Evolutionary conservation across 2,888 invertebrate species (phyloP).

Genomic region (Catocala sponsa): DNA sequence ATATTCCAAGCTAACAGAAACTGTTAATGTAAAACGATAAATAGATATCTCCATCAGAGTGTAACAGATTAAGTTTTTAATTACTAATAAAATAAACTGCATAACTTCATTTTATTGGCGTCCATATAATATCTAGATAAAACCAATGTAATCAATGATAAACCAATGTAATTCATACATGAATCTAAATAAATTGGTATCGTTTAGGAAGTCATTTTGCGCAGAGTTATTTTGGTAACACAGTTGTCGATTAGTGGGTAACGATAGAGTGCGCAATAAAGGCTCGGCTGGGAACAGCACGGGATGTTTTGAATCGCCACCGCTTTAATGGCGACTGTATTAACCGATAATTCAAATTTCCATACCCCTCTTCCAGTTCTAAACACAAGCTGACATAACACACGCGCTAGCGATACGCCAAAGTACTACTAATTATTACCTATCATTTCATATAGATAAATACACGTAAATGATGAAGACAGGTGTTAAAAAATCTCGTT

Average conservation of each 20-base stretch:
- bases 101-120: no score
- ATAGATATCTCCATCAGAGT: no score
- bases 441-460: no score
- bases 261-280: conserved; percentile 79
- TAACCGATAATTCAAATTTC: conserved; percentile 83
- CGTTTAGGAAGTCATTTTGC: conserved; percentile 55
- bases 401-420: conserved; percentile 33
- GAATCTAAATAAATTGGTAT: conserved; percentile 48
- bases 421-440: conserved; percentile 6
- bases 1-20: no score
- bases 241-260: conserved; percentile 84
- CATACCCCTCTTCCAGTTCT: conserved; percentile 62
- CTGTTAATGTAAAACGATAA: no score
- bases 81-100: no score
- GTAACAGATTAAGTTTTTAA: no score
- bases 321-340: conserved; percentile 81
- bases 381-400: conserved; percentile 65
- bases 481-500: no score
- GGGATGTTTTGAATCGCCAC: conserved; percentile 87
- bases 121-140: neutral
- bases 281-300: conserved; percentile 73
- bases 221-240: conserved; percentile 82
- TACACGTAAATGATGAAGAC: no score
- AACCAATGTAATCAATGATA: no score
- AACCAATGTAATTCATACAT: conserved; percentile 1